Evolutionary conservation across 2,113 vertebrate species (phyloP), one percentile per base, ranked within the genome.

Genomic region (Esox niger): DNA sequence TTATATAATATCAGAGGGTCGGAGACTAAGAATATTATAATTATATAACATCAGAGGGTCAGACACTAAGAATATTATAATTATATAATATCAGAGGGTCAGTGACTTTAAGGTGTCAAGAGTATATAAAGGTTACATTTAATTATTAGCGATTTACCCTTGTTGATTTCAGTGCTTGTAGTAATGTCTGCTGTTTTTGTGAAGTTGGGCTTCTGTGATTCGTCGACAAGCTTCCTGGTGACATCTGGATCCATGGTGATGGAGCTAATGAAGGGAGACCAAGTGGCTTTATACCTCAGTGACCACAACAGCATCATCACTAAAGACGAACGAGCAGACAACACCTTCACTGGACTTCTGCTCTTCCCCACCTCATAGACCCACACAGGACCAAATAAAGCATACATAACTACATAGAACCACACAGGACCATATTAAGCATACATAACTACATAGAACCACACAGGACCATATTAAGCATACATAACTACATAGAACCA

Each of bases 341-440:
- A 91, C 74, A 85, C 91, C 27, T 94, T 95, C 79, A 90, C 92
- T 0, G 94, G 93, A 1, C 94, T 95, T 71, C 79, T 95, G 23
- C 79, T 95, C 62, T 95, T 91, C 76, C 91, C 92, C 0, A 72
- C 75, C 13, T 8, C 27, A 20, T 60, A 21, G 30, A 20, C 13
- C 10, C 54, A 11, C 23, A 26, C 2, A 4, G 26, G 6, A 56
- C 1, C 23, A 27, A 6, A 35, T 10, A 1, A 10, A 3, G 10
- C 35, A 38, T 13, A 38, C 35, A 15, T 6, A 35, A 35, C 33
- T 7, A 32, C 55, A 27, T 9, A 17, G 25, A 56, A 55, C 25
- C 62, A 27, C 32, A 33, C 32, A 5, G 32, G 9, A 33, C 32
- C 7, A 2, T 10, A 35, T 10, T 2, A 10, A 3, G 10, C 35